These are phyloP conservation scores for Chrysomela aeneicollis DNA, from an alignment of 2,888 invertebrate species.

Conservation along the genomic window DNA sequence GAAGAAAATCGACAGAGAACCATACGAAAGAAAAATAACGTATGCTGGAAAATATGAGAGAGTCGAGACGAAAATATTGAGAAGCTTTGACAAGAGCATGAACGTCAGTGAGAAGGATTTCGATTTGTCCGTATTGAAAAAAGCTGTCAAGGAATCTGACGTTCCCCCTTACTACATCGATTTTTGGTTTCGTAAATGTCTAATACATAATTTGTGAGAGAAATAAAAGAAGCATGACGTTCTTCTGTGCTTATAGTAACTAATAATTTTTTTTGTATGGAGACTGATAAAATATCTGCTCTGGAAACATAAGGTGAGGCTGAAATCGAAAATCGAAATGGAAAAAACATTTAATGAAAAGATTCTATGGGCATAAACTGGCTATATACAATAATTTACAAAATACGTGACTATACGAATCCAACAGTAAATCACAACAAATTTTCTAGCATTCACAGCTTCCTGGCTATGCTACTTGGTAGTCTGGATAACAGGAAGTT, in stretches of 20 bases:
- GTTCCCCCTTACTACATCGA: constrained; percentile 52
- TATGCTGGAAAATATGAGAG: constrained; percentile 31
- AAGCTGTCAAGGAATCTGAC: constrained; percentile 31
- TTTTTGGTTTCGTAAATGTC: constrained; percentile 51
- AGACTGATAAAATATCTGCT: no score
- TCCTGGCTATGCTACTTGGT: constrained; percentile 49
- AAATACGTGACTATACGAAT: constrained; percentile 18
- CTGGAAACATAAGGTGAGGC: constrained; percentile 2
- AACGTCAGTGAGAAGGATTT: constrained; percentile 48
- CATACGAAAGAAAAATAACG: constrained; percentile 37
- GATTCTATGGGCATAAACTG: constrained; percentile 6
- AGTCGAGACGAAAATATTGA: constrained; percentile 26
- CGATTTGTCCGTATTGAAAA: constrained; percentile 43
- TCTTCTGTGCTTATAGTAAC: no score
- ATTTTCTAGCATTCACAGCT: not conserved
- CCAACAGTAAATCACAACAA: constrained; percentile 17
- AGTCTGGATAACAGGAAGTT: constrained; percentile 57
- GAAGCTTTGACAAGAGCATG: constrained; percentile 41
- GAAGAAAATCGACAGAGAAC: constrained; percentile 32
- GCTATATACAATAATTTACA: constrained; percentile 43
- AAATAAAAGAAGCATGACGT: no score
- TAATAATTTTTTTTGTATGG: no score
- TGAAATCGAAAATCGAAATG: not conserved
- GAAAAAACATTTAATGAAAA: constrained; percentile 20
- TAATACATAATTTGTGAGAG: constrained; percentile 33